These are phyloP conservation scores for Sphecodes monilicornis DNA, from an alignment of 2,888 invertebrate species.

Conservation along the genomic window DNA sequence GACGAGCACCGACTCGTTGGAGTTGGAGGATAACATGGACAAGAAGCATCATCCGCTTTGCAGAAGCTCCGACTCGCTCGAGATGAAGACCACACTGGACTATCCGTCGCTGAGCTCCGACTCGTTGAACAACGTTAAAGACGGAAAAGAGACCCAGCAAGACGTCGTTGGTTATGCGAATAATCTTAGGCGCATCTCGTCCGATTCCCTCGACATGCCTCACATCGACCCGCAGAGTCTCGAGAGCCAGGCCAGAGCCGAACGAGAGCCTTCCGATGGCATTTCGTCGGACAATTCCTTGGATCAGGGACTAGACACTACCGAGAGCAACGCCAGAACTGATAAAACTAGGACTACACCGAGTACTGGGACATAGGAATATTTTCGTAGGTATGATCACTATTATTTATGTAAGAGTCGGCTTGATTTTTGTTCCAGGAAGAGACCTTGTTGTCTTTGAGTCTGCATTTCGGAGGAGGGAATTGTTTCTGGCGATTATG, in stretches of 20 bases:
- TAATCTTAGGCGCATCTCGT: constrained; percentile 80
- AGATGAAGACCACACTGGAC: constrained; percentile 86
- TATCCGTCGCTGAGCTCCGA: constrained; percentile 82
- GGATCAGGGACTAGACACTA: constrained; percentile 64
- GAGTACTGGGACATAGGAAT: constrained; percentile 75
- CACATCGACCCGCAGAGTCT: constrained; percentile 73
- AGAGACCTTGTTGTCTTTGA: too few species aligned
- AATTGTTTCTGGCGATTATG: too few species aligned
- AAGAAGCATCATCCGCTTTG: constrained; percentile 85
- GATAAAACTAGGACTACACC: constrained; percentile 73
- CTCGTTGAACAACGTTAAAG: constrained; percentile 81
- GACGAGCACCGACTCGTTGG: constrained; percentile 88
- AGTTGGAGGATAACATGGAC: constrained; percentile 83
- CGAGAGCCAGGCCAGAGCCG: constrained; percentile 56
- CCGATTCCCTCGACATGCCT: constrained; percentile 82
- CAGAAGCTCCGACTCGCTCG: constrained; percentile 89
- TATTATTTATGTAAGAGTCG: background rate
- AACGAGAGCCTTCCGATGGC: constrained; percentile 66
- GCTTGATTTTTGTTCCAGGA: too few species aligned
- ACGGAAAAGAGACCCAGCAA: constrained; percentile 73
- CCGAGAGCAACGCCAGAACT: constrained; percentile 69
- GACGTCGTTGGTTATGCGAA: constrained; percentile 74
- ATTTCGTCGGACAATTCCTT: constrained; percentile 64
- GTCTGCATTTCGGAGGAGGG: too few species aligned
- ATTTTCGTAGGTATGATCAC: constrained; percentile 61